These are phyloP conservation scores for Sminthurides aquaticus DNA, from an alignment of 2,888 invertebrate genomes.

Conservation along the genomic window DNA sequence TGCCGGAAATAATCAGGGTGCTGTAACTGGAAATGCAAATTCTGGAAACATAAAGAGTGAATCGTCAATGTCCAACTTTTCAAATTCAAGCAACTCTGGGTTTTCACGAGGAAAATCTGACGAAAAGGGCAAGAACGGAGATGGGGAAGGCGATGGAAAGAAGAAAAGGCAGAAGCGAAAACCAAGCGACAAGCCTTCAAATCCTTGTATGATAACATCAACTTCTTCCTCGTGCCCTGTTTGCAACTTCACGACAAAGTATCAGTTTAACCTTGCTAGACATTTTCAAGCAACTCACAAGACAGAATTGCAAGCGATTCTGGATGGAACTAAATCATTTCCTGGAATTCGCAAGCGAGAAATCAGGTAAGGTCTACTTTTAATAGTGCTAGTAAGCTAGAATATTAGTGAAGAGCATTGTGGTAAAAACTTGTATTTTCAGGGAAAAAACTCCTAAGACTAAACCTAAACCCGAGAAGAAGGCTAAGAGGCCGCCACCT, in stretches of 20 bases:
- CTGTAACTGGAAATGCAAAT: background rate
- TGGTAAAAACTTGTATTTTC: too few species aligned
- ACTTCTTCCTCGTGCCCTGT: constrained; percentile 8
- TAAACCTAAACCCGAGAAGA: background rate
- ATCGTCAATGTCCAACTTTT: background rate
- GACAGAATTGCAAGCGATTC: background rate
- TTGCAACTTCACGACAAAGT: constrained; percentile 6
- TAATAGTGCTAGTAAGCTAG: constrained; percentile 5
- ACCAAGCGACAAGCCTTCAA: constrained; percentile 3
- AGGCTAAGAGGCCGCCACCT: background rate
- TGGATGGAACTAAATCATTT: background rate
- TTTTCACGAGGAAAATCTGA: background rate
- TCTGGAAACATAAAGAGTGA: background rate
- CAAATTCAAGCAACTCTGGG: background rate
- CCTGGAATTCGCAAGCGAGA: constrained; percentile 8
- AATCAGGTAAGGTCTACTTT: constrained; percentile 9
- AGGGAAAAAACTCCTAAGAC: background rate
- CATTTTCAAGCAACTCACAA: constrained; percentile 14
- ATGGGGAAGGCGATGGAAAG: background rate
- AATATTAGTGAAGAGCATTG: too few species aligned
- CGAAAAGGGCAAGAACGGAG: background rate
- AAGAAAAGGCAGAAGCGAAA: background rate
- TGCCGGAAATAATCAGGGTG: constrained; percentile 4
- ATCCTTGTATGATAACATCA: constrained; percentile 8
- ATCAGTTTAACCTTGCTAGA: constrained; percentile 8